phyloP scores from a whole-genome alignment of 2,113 vertebrate species.

The Nanorana parkeri region DNA sequence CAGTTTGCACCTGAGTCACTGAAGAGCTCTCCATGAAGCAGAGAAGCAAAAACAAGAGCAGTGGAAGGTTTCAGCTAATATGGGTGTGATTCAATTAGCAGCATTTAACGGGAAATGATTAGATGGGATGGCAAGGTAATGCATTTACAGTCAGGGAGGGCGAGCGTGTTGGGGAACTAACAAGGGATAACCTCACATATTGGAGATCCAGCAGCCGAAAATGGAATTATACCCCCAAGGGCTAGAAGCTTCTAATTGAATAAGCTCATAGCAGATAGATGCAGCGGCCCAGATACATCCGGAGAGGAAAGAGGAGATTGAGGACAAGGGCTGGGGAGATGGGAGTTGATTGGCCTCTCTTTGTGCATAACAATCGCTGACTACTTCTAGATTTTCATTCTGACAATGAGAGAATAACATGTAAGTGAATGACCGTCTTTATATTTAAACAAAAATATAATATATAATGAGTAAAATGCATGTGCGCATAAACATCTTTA shows the following conservation, averaged over 20 bases:
- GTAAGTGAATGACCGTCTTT: too few species aligned
- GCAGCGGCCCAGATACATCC: slow-evolving; percentile 52
- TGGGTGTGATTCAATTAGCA: slow-evolving; percentile 54
- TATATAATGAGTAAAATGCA: neutral
- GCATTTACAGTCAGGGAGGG: slow-evolving; percentile 55
- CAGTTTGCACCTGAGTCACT: slow-evolving; percentile 26
- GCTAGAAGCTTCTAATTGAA: slow-evolving; percentile 56
- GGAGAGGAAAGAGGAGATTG: slow-evolving; percentile 43
- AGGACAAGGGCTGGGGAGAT: slow-evolving; percentile 35
- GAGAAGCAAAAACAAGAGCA: slow-evolving; percentile 36
- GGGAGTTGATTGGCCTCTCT: slow-evolving; percentile 9
- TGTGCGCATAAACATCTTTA: too few species aligned
- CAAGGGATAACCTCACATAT: slow-evolving; percentile 54
- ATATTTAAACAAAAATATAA: too few species aligned
- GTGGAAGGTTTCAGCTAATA: slow-evolving; percentile 29
- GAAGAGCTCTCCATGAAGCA: slow-evolving; percentile 1
- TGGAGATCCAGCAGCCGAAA: slow-evolving; percentile 53
- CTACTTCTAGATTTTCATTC: neutral
- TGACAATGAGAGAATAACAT: neutral
- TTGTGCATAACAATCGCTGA: neutral
- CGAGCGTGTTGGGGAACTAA: slow-evolving; percentile 42
- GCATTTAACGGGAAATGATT: slow-evolving; percentile 57
- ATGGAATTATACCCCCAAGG: slow-evolving; percentile 57
- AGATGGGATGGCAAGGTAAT: slow-evolving; percentile 55
- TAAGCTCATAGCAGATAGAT: slow-evolving; percentile 52